These are phyloP conservation scores for Hipparchia sbordonii DNA, from an alignment of 2,888 invertebrate genomes.

Conservation along the genomic window DNA sequence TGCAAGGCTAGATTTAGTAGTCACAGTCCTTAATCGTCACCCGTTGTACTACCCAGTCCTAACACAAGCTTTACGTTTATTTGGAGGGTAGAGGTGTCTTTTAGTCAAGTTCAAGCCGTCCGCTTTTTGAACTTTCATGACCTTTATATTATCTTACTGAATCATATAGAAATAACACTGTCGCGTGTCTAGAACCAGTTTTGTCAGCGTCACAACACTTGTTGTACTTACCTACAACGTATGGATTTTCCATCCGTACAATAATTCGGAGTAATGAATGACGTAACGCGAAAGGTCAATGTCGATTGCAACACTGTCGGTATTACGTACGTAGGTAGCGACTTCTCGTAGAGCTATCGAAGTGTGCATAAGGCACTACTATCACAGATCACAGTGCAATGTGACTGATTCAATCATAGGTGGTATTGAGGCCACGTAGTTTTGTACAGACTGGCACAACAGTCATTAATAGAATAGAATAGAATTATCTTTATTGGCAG, in stretches of 20 bases:
- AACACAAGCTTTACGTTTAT: too few relatives aligned
- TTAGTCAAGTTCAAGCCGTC: background rate
- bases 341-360: background rate
- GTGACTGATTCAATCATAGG: background rate
- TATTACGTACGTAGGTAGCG: background rate
- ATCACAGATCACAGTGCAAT: background rate
- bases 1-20: too few relatives aligned
- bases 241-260: background rate
- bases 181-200: background rate
- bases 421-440: background rate
- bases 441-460: background rate
- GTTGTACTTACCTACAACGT: background rate
- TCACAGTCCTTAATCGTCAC: too few relatives aligned
- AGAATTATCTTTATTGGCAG: too few relatives aligned
- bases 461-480: background rate
- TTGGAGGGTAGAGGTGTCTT: too few relatives aligned
- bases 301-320: conserved; percentile 1
- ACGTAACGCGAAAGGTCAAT: conserved; percentile 13
- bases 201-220: background rate
- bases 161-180: too few relatives aligned
- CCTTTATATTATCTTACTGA: too few relatives aligned
- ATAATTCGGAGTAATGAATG: conserved; percentile 11
- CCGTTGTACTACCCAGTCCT: too few relatives aligned
- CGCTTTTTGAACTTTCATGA: too few relatives aligned
- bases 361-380: background rate